Evolutionary conservation across 2,113 vertebrate genomes (phyloP), one percentile per base, ranked within the genome.

Genomic region (Periophthalmodon schlosseri): DNA sequence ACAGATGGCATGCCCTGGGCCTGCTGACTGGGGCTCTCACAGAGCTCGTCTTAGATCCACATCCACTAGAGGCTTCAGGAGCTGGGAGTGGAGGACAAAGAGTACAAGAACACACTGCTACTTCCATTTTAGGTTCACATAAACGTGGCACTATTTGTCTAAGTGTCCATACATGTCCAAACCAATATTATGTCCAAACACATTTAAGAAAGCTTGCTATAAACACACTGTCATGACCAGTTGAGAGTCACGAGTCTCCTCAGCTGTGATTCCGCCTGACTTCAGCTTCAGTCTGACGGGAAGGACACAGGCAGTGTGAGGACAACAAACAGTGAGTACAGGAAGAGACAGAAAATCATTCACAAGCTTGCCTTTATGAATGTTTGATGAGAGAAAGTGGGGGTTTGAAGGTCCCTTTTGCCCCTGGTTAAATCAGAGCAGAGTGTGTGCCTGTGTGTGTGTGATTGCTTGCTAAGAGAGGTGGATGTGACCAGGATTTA

Each of bases 271-370:
- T 96, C 94, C 91, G 92, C 91, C 88, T 95, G 95, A 96, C 95
- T 96, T 94, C 93, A 93, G 92, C 90, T 95, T 23, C 12, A 24
- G 94, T 94, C 94, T 94, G 95, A 93, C 93, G 95, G 92, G 94
- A 84, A 94, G 93, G 88, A 94, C 94, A 94, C 83, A 78, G 82
- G 90, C 94, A 93, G 95, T 95, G 94, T 95, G 93, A 95, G 94
- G 95, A 97, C 96, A 97, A 96, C 95, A 96, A 94, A 94, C 95
- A 94, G 95, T 96, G 96, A 95, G 95, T 96, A 97, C 95, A 91
- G 95, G 94, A 95, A 95, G 94, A 97, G 96, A 97, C 96, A 97
- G 96, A 96, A 98, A 98, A 97, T 97, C 96, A 96, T 96, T 98
- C 95, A 93, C 95, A 96, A 96, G 94, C 94, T 95, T 93, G 96